phyloP scores from a whole-genome alignment of 2,797 vertebrate species.

The Aplochiton taeniatus region DNA sequence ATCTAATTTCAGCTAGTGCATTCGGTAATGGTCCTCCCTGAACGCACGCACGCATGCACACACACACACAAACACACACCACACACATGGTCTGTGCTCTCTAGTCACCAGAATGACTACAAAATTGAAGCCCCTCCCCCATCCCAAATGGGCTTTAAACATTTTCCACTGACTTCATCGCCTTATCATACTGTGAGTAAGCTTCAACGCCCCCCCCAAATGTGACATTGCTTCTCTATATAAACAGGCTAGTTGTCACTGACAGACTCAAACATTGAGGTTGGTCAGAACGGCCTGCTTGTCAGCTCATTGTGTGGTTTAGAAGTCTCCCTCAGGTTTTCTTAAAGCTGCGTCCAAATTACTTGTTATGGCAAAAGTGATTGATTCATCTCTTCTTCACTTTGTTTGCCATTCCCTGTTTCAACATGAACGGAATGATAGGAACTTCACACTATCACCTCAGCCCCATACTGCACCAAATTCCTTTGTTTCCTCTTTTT shows the following conservation, averaged over 20 bases:
- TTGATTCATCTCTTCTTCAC: conserved; percentile 68
- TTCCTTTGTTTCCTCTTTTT: conserved; percentile 37
- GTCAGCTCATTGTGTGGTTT: conserved; percentile 54
- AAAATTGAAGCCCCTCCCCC: conserved; percentile 28
- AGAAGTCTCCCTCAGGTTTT: conserved; percentile 29
- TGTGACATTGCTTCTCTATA: conserved; percentile 31
- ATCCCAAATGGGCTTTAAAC: neutral
- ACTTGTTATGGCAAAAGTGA: conserved; percentile 65
- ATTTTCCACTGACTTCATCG: conserved; percentile 48
- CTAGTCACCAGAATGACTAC: conserved; percentile 34
- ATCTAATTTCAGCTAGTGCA: conserved; percentile 80
- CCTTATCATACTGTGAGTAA: conserved; percentile 7
- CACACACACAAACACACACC: conserved; percentile 22
- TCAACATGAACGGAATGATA: conserved; percentile 76
- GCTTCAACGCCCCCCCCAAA: conserved; percentile 24
- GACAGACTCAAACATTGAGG: neutral
- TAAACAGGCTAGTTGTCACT: neutral
- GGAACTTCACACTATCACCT: conserved; percentile 69
- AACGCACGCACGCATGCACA: conserved; percentile 9
- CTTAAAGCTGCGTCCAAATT: conserved; percentile 37
- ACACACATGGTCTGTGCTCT: conserved; percentile 41
- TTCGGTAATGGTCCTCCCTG: conserved; percentile 74
- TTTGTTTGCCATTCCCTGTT: conserved; percentile 74
- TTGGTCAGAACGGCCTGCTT: conserved; percentile 35
- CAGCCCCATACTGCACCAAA: conserved; percentile 29